Percentiles rank a stretch among this genome's conserved stretches.
Conservation (phyloP, 2,797 vertebrate species). For the Eulemur rubriventer region DNA sequence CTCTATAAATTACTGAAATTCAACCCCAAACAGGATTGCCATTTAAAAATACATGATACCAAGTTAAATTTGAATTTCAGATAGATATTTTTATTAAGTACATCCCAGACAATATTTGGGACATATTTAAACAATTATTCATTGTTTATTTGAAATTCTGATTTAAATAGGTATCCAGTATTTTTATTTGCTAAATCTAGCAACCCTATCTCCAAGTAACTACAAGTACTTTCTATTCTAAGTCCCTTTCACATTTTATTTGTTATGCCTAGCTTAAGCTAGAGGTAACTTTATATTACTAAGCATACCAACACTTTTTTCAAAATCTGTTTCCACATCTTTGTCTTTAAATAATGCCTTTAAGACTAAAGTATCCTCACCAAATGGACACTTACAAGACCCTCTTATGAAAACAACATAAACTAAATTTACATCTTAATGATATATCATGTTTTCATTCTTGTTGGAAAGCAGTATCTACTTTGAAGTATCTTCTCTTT, state of each 20-base stretch:
- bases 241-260: constrained; percentile 9
- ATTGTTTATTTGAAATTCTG: background rate
- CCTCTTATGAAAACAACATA: constrained; percentile 29
- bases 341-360: constrained; percentile 41
- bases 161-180: background rate
- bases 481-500: constrained; percentile 27
- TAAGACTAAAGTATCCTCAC: background rate
- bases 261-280: background rate
- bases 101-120: background rate
- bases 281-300: constrained; percentile 1
- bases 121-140: background rate
- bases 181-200: background rate
- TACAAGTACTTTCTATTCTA: background rate
- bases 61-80: constrained; percentile 21
- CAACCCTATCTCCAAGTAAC: background rate
- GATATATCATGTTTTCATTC: background rate
- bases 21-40: background rate
- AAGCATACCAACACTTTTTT: background rate
- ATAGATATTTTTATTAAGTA: constrained; percentile 14
- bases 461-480: constrained; percentile 28
- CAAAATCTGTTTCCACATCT: background rate
- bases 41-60: background rate
- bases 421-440: constrained; percentile 32
- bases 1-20: constrained; percentile 30
- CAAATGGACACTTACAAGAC: background rate